A percentile compares a stretch with the other conserved stretches of the same genome.
phyloP scores from a whole-genome alignment of 2,113 vertebrate species.

The Ammospiza caudacuta region DNA sequence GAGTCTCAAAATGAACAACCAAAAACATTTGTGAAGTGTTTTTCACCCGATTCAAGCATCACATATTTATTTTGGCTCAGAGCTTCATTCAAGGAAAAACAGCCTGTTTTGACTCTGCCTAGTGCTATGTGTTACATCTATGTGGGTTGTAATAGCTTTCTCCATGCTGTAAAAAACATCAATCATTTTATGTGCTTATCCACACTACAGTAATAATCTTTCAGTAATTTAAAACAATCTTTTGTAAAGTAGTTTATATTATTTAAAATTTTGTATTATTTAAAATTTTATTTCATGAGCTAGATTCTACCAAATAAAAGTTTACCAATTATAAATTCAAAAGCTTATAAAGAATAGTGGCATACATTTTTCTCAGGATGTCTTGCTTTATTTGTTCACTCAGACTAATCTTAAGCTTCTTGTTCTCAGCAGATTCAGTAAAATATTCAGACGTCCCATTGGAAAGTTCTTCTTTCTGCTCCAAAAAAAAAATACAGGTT shows the following conservation, averaged over 20 bases:
- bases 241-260: not conserved
- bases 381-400: conserved; percentile 61
- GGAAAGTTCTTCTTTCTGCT: conserved; percentile 67
- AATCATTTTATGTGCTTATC: not conserved
- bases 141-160: conserved; percentile 21
- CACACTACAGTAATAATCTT: not conserved
- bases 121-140: not conserved
- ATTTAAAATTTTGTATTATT: not conserved
- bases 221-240: not conserved
- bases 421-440: conserved; percentile 66
- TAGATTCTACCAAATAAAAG: not conserved
- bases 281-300: not conserved
- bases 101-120: conserved; percentile 29
- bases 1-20: not conserved
- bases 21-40: not conserved
- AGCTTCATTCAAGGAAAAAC: conserved; percentile 8
- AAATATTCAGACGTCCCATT: conserved; percentile 85
- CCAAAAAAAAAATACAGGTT: conserved; percentile 73
- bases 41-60: not conserved
- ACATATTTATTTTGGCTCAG: conserved; percentile 46
- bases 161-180: not conserved
- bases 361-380: conserved; percentile 75
- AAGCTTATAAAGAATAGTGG: not conserved
- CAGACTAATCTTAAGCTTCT: conserved; percentile 26
- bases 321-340: not conserved